Base-by-base conservation (phyloP, 35 echinoderm and acorn worm species). In the Heliocidaris erythrogramma region DNA sequence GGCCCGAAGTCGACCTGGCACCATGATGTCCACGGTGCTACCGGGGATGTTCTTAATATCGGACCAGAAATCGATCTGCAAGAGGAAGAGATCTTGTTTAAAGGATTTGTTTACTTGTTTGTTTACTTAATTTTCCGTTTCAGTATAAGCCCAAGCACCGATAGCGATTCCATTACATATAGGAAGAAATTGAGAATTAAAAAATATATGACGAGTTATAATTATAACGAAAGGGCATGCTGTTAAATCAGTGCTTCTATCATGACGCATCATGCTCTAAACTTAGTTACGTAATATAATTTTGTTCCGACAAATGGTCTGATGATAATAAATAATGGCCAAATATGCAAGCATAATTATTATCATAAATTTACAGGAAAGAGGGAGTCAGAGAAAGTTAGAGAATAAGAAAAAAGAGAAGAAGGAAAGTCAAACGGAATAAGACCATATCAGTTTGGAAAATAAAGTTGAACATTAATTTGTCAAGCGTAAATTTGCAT, bases 41-140 rank as follows among this genome's bases (percentile, higher is more conserved):
- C 86, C 69, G 6, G 78, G 88, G 30, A 60, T 88, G 14, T 60
- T 49, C 30, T 53, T 78, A 6, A 93, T 47, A 21, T 94, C 71
- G 30, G 49, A 94, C 98, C 98, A 99, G 49, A 99, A 97, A 49
- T 99, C 98, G 8, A 99, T 60, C 95, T 98, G 48, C 21, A 78
- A 47, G 87, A 47, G 31, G 17, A 0, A 88, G 85, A 32, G 21
- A 86, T 13, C 9, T 32, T 30, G 27, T 86, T 86, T 30, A 9
- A 86, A 21, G 5, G 9, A 9, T 29, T 29, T 18, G n/a, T 84
- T 16, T 18, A 14, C 1, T 16, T 84, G 69, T 84, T 29, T 18
- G 69, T 84, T 84, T 84, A 2, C 69, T 29, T 18, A 2, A 14
- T 29, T 29, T 18, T 18, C 69, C 14, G 69, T 16, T 84, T 18